Conservation (phyloP, 2,797 vertebrate species). For the Sebastes matsubarae region DNA sequence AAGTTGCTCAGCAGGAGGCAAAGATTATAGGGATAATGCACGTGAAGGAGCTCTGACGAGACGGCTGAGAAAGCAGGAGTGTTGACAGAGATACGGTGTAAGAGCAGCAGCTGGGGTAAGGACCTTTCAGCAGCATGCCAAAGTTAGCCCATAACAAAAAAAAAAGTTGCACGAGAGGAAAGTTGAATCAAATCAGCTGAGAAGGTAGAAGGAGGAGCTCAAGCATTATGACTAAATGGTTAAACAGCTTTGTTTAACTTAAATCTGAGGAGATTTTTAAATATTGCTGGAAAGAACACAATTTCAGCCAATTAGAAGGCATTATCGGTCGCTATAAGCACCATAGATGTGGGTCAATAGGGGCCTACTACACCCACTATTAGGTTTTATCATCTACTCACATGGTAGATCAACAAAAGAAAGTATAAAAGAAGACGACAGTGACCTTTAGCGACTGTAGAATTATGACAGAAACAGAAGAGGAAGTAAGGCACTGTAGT, state of each 20-base stretch:
- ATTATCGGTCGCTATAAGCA: rapidly evolving
- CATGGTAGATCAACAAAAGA: too few relatives aligned
- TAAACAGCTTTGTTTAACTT: not conserved
- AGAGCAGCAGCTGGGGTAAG: constrained; percentile 54
- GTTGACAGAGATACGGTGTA: constrained; percentile 49
- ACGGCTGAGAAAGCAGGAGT: constrained; percentile 45
- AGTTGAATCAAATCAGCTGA: constrained; percentile 1
- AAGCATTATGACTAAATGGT: not conserved
- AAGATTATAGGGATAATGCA: constrained; percentile 64
- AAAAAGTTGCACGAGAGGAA: constrained; percentile 7
- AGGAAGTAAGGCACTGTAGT: too few relatives aligned
- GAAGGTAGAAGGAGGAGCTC: not conserved
- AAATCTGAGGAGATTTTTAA: not conserved
- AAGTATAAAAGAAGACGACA: too few relatives aligned
- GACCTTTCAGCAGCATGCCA: constrained; percentile 39
- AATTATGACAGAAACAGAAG: too few relatives aligned
- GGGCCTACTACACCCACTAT: too few relatives aligned
- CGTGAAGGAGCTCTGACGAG: constrained; percentile 32
- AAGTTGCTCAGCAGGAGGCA: constrained; percentile 67
- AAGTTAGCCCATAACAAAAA: constrained; percentile 10
- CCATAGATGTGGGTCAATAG: too few relatives aligned
- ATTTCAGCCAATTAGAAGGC: too few relatives aligned
- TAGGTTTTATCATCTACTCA: too few relatives aligned
- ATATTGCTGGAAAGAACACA: not conserved
- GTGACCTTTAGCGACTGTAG: too few relatives aligned